Percentiles rank a stretch among this genome's conserved stretches.
These are phyloP conservation scores for Limulus polyphemus DNA, from an alignment of 2,888 invertebrate genomes.

Conservation along the genomic window DNA sequence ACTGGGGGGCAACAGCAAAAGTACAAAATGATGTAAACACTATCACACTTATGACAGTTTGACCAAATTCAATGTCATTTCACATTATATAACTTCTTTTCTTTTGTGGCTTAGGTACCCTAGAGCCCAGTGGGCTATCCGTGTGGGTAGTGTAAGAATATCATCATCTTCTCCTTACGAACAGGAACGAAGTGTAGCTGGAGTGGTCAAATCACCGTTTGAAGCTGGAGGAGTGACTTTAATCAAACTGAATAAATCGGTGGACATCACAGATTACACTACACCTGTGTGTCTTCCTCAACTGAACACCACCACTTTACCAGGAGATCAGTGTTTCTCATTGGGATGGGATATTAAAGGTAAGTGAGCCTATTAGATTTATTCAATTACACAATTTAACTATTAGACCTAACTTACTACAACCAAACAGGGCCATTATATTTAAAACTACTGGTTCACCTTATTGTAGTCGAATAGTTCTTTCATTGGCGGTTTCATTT, in stretches of 20 bases:
- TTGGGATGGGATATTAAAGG: slow-evolving; percentile 15
- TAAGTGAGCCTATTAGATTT: slow-evolving; percentile 1
- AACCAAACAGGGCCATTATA: too few species aligned
- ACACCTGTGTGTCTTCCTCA: slow-evolving; percentile 19
- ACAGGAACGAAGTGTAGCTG: slow-evolving; percentile 15
- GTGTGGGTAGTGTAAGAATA: slow-evolving; percentile 12
- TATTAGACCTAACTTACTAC: too few species aligned
- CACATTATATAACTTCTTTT: too few species aligned
- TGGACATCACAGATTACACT: slow-evolving; percentile 18
- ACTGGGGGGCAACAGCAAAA: too few species aligned
- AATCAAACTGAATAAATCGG: slow-evolving; percentile 12
- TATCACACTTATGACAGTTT: too few species aligned
- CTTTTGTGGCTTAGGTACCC: slow-evolving; percentile 5
- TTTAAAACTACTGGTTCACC: too few species aligned
- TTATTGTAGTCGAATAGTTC: too few species aligned
- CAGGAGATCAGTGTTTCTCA: slow-evolving; percentile 13
- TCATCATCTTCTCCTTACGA: slow-evolving; percentile 16
- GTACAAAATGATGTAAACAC: too few species aligned
- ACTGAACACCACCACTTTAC: slow-evolving; percentile 13
- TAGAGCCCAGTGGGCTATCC: slow-evolving; percentile 12
- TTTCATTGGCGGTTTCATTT: too few species aligned
- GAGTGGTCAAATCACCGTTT: slow-evolving; percentile 18
- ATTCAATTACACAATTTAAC: not conserved
- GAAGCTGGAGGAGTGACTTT: slow-evolving; percentile 13
- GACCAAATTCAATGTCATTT: too few species aligned